Base-by-base conservation (phyloP, 2,888 invertebrate genomes). In the Oxyscelio sp. region DNA sequence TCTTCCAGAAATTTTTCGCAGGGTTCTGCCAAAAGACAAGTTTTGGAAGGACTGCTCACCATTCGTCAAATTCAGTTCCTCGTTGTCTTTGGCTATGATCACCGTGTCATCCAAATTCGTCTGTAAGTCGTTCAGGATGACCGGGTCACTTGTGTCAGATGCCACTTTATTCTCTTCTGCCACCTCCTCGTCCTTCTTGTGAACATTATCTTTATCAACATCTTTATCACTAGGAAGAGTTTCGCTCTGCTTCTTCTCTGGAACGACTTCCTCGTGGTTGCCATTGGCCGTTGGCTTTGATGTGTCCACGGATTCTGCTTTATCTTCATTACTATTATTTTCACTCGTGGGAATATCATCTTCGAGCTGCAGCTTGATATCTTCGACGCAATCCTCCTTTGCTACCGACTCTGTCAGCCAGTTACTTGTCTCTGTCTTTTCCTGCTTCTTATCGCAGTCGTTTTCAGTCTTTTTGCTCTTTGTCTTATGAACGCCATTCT, bases 1-100 rank as follows among this genome's bases (percentile, higher is more conserved):
- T 34, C 94, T 91, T 17, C 93, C 94, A 1, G 93, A 91, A 15
- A 94, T 92, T 24, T 86, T 92, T 59, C 93, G 89, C 34, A 94
- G 70, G 0, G 94, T 93, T 48, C 90, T 90, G 0, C 94, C 94
- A 27, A 94, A 94, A 2, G 94, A 94, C 54, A 87, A 24, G 61
- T 93, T 83, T 15, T 78, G 73, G n/a, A 68, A 83, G 1, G 83
- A 83, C n/a, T 65, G 38, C 0, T 75, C 82, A 4, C 78, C 66
- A 21, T 78, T 73, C 8, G 8, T 17, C 22, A 83, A n/a, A n/a
- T n/a, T n/a, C n/a, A n/a, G 9, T 22, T 77, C 77, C 3, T 73
- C 83, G 5, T 45, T 75, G 0, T 70, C 75, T 34, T 59, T 73
- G 17, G n/a, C 9, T 17, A 56, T 45, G n/a, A 56, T n/a, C 31